Conservation (phyloP, 64 coral and sea anemone genomes). For the Pocillopora damicornis region DNA sequence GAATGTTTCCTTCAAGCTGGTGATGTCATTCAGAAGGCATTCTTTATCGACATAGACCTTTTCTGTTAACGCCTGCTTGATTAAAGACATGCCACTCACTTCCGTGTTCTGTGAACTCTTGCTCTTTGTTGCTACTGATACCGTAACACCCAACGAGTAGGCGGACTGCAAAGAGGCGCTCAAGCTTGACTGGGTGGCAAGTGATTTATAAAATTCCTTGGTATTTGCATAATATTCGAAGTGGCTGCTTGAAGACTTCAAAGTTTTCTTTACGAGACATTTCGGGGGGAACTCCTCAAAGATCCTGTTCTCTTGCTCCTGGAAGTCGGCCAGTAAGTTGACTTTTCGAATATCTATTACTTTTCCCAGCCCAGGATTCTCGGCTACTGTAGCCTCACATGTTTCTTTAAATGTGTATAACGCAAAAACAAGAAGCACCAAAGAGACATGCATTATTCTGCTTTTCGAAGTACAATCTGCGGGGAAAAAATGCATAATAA, state of each 20-base stretch:
- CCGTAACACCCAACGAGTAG: constrained; percentile 15
- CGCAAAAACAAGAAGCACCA: neutral
- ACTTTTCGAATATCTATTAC: neutral
- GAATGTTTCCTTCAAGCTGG: neutral
- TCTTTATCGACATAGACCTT: constrained; percentile 21
- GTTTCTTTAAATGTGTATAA: neutral
- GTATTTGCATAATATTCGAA: constrained; percentile 26
- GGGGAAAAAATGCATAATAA: neutral
- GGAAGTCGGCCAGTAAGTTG: neutral
- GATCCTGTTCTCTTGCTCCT: neutral
- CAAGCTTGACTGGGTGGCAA: constrained; percentile 1
- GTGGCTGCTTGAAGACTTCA: neutral
- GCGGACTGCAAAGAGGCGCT: neutral
- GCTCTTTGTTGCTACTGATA: neutral
- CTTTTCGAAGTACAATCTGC: neutral
- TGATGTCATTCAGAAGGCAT: constrained; percentile 4
- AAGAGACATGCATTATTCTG: neutral
- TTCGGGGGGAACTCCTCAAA: neutral
- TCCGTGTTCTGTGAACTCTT: neutral
- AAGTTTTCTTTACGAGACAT: neutral
- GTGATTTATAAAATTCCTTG: constrained; percentile 11
- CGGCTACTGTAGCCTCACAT: no score
- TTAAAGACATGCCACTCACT: constrained; percentile 50
- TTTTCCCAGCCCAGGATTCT: neutral
- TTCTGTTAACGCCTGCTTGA: neutral